Evolutionary conservation across 2,888 invertebrate genomes (phyloP).

Genomic region (Rhamnusium bicolor): DNA sequence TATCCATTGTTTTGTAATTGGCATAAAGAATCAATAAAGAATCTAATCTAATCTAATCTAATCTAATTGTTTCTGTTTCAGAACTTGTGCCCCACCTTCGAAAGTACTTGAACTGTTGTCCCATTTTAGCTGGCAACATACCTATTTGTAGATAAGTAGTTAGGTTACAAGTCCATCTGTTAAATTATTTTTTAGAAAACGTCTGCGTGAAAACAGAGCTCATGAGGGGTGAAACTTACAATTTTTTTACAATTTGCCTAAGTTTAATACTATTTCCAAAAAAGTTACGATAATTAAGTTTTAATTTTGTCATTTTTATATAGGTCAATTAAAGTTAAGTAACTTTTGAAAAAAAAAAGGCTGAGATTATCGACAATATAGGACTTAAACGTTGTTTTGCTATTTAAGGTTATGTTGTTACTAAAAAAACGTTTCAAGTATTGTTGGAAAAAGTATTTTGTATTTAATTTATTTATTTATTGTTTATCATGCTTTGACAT

Average conservation of each 20-base stretch:
- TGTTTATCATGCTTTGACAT: neutral
- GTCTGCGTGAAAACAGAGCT: conserved; percentile 49
- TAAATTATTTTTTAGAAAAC: conserved; percentile 44
- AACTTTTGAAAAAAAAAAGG: conserved; percentile 7
- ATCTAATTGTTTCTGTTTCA: conserved; percentile 42
- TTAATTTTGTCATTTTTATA: neutral
- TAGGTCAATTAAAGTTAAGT: conserved; percentile 8
- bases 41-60: too few relatives aligned
- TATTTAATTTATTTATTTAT: conserved; percentile 33
- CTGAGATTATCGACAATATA: conserved; percentile 14
- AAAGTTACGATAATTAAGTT: neutral
- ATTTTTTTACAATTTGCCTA: neutral
- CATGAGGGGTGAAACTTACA: neutral
- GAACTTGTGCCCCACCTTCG: conserved; percentile 39
- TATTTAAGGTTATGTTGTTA: conserved; percentile 2
- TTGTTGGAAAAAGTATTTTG: conserved; percentile 35
- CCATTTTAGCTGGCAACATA: conserved; percentile 42
- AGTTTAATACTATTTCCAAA: neutral
- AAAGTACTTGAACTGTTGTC: conserved; percentile 42
- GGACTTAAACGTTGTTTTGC: neutral
- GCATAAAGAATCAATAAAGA: too few relatives aligned
- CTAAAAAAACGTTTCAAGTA: neutral
- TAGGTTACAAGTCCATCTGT: conserved; percentile 53
- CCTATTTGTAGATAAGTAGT: conserved; percentile 58
- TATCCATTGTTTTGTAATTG: too few relatives aligned